Conservation (phyloP, 2,113 vertebrate species). For the Aegotheles bennettii region DNA sequence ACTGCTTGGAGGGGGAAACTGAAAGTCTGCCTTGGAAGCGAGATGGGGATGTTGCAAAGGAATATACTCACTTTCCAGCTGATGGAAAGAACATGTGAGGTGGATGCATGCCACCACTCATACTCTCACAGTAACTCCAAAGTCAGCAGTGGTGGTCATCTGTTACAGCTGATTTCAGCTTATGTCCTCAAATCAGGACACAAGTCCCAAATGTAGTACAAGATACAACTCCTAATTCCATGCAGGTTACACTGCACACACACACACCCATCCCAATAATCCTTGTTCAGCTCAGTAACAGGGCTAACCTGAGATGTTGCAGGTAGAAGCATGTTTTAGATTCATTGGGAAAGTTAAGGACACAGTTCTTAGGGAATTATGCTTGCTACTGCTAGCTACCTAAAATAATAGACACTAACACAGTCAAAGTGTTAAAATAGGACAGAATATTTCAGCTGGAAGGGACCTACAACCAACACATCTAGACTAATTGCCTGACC, state of each 20-base stretch:
- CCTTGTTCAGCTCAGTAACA: background rate
- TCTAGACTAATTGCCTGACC: background rate
- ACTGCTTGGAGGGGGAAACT: fast-evolving
- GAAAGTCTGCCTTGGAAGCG: background rate
- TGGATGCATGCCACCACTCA: background rate
- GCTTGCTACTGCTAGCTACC: background rate
- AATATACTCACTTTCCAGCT: background rate
- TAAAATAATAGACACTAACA: background rate
- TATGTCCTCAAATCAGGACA: background rate
- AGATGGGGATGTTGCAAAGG: background rate
- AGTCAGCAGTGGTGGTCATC: background rate
- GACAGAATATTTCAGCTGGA: background rate
- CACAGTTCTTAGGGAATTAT: background rate
- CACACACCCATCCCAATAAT: too few relatives aligned
- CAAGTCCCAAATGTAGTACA: background rate
- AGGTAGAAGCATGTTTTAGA: background rate
- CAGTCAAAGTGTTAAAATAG: fast-evolving
- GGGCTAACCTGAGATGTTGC: background rate
- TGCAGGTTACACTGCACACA: background rate
- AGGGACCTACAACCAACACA: background rate
- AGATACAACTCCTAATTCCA: background rate
- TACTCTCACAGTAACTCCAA: background rate
- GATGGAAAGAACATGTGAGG: background rate
- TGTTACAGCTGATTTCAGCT: background rate
- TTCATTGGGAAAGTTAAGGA: background rate